phyloP scores from a whole-genome alignment of 2,113 vertebrate species.

The Panurus biarmicus region DNA sequence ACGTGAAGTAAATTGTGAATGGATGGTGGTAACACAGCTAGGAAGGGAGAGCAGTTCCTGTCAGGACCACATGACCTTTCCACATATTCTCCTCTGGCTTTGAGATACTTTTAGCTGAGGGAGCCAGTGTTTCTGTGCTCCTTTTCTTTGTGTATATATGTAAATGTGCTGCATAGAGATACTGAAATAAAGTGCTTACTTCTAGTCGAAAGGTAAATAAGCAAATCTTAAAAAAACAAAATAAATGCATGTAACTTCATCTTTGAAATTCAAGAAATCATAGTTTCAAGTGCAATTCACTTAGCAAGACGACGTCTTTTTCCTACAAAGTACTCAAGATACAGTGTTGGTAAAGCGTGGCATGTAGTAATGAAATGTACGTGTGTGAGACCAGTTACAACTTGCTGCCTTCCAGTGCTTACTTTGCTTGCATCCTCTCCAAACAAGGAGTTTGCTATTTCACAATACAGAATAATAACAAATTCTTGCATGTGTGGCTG shows the following conservation, averaged over 20 bases:
- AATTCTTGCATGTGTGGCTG: background rate
- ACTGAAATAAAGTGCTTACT: background rate
- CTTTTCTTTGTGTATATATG: background rate
- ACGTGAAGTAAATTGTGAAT: background rate
- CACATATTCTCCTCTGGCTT: background rate
- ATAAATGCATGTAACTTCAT: background rate
- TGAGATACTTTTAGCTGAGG: background rate
- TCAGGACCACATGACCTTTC: background rate
- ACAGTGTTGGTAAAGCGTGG: background rate
- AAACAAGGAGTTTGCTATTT: background rate
- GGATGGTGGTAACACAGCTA: background rate
- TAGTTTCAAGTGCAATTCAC: background rate
- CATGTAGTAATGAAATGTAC: background rate
- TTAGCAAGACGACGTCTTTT: background rate
- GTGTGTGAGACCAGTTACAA: background rate
- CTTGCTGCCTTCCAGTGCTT: background rate
- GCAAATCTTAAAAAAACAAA: background rate
- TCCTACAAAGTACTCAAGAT: background rate
- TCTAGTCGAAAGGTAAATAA: background rate
- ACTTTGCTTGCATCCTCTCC: background rate
- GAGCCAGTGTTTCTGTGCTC: background rate
- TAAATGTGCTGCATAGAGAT: background rate
- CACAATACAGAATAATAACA: background rate
- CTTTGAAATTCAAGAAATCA: background rate
- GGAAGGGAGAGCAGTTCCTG: background rate